Evolutionary conservation across 1,140 invertebrate genomes (phyloP), one percentile per base, ranked within the genome.

Genomic region (Spodoptera frugiperda): DNA sequence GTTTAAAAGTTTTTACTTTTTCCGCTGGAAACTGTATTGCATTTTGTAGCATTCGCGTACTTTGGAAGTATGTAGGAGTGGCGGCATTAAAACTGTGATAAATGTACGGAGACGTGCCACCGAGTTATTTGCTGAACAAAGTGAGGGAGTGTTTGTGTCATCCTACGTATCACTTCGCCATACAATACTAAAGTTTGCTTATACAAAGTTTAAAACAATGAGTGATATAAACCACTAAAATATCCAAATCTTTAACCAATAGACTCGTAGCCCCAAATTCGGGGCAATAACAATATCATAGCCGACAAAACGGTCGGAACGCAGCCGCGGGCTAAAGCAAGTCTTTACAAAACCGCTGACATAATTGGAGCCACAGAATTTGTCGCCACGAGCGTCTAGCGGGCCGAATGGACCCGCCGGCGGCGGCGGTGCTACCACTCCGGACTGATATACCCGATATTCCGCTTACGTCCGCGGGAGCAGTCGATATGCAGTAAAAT

Each of bases 401-500:
- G 63, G 39, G 11, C 63, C 63, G 63, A 49, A 67, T 67, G 63
- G 63, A 67, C 63, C 63, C 63, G 59, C 59, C 59, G 33, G n/a
- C 59, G 63, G 48, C 59, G 33, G n/a, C 59, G 63, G 48, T 67
- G 44, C 49, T 67, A 14, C 48, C 63, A 19, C 21, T 21, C 55
- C 17, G 19, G 9, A 53, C 21, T 51, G 44, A 48, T 19, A 39
- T 63, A 65, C 49, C 33, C 59, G 51, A 71, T 72, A 65, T 67
- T 78, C 70, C 63, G 77, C 77, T 74, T 51, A 74, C 72, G 39
- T 72, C 30, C 14, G 49, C 51, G 15, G 17, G 57, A 67, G 30
- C 54, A 72, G 25, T 79, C 78, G 74, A 79, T 79, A 76, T 79
- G 78, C 78, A 79, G 74, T 79, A 76, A 79, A 76, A 75, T 76